Conservation (phyloP, 2,113 vertebrate species). For the Telmatochromis sp. region DNA sequence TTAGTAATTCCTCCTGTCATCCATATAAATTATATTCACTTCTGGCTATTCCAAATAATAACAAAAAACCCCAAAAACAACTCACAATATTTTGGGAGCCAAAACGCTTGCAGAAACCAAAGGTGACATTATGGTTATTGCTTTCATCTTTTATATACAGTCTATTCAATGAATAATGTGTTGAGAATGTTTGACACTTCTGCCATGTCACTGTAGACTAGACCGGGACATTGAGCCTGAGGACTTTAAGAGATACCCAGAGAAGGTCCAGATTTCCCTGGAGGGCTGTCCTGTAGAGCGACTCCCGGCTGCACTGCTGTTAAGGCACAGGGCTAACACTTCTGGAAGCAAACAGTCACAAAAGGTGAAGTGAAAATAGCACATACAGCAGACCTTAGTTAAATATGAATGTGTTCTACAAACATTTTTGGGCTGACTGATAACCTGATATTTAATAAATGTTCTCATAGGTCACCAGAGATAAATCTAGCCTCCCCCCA, state of each 20-base stretch:
- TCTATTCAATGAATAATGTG: neutral
- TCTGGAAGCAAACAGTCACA: conserved; percentile 75
- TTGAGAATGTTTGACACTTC: neutral
- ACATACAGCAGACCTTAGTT: neutral
- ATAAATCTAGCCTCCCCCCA: conserved; percentile 66
- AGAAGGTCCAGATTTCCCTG: conserved; percentile 83
- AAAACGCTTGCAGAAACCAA: neutral
- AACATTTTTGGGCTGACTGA: neutral
- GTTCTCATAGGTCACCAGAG: conserved; percentile 71
- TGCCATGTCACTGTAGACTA: conserved; percentile 63
- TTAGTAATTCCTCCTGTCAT: neutral
- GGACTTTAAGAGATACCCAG: conserved; percentile 89
- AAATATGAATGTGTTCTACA: neutral
- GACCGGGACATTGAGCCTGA: conserved; percentile 91
- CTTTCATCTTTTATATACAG: neutral
- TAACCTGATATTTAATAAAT: neutral
- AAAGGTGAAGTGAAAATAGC: conserved; percentile 69
- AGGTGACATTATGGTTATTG: neutral
- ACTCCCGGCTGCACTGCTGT: conserved; percentile 72
- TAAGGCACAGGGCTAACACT: conserved; percentile 71
- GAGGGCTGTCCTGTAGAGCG: conserved; percentile 86
- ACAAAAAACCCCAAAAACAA: accelerated
- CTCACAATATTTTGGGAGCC: neutral
- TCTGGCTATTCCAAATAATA: neutral
- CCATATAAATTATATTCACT: neutral